Evolutionary conservation across 2,113 vertebrate species (phyloP).

Genomic region (Vulpes ferrilata): DNA sequence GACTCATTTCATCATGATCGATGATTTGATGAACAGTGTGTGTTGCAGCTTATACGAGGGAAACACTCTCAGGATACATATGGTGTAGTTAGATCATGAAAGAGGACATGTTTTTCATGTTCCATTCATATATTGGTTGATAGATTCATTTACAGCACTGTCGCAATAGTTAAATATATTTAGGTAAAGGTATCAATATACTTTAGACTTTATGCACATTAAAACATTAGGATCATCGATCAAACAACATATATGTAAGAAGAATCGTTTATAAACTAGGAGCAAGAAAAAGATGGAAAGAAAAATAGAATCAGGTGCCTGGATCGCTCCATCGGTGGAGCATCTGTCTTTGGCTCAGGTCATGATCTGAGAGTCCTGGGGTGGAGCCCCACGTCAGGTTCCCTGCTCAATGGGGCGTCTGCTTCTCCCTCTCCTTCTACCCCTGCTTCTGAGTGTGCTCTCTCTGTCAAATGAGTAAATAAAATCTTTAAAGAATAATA

Average conservation of each 20-base stretch:
- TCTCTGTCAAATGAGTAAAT: too few relatives aligned
- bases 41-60: background rate
- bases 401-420: too few relatives aligned
- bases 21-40: background rate
- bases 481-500: too few relatives aligned
- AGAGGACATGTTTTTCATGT: background rate
- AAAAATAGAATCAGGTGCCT: background rate
- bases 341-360: too few relatives aligned
- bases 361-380: too few relatives aligned
- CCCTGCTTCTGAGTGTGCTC: too few relatives aligned
- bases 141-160: background rate
- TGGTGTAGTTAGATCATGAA: background rate
- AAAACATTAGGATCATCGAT: background rate
- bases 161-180: background rate
- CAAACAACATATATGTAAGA: background rate
- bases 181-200: background rate
- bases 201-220: background rate
- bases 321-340: too few relatives aligned
- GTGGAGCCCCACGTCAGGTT: too few relatives aligned
- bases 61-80: background rate
- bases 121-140: background rate
- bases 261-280: background rate
- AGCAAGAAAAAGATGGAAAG: background rate
- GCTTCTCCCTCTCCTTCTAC: too few relatives aligned
- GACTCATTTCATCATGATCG: background rate